A percentile compares a stretch with the other conserved stretches of the same genome.
Conservation (phyloP, 2,888 invertebrate species). For the Petrophora chlorosata region DNA sequence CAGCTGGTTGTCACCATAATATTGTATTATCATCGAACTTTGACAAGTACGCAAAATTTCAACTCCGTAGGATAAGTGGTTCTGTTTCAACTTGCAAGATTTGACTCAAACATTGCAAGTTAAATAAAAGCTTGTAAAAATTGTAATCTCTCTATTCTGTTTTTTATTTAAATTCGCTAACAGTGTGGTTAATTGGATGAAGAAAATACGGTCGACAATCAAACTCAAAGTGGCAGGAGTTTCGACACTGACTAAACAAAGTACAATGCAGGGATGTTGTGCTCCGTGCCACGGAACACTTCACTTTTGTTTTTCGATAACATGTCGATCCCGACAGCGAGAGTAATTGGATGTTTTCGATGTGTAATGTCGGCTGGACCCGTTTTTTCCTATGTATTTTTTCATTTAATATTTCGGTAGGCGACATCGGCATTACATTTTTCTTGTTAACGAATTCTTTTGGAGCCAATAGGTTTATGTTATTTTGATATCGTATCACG, state of each 20-base stretch:
- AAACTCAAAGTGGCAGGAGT: neutral
- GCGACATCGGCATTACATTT: constrained; percentile 4
- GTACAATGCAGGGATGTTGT: constrained; percentile 18
- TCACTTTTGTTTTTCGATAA: constrained; percentile 29
- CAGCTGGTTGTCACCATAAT: too few species aligned
- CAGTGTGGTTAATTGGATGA: too few species aligned
- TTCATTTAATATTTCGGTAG: constrained; percentile 11
- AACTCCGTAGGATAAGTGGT: too few species aligned
- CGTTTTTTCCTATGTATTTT: constrained; percentile 17
- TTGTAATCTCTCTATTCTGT: too few species aligned
- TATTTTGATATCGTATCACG: neutral
- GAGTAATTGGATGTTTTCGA: constrained; percentile 33
- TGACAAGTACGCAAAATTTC: too few species aligned
- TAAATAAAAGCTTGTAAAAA: too few species aligned
- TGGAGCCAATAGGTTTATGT: constrained; percentile 1
- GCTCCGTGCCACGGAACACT: constrained; percentile 31
- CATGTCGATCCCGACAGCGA: constrained; percentile 29
- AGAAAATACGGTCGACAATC: neutral
- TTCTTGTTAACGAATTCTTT: constrained; percentile 12
- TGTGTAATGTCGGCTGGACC: constrained; percentile 17
- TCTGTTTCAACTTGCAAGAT: too few species aligned
- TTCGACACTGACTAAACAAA: constrained; percentile 11
- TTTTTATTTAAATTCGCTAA: too few species aligned
- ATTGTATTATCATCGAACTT: too few species aligned
- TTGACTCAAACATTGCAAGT: too few species aligned